Evolutionary conservation across 1,140 invertebrate genomes (phyloP).

Genomic region (Drosophila nannoptera): DNA sequence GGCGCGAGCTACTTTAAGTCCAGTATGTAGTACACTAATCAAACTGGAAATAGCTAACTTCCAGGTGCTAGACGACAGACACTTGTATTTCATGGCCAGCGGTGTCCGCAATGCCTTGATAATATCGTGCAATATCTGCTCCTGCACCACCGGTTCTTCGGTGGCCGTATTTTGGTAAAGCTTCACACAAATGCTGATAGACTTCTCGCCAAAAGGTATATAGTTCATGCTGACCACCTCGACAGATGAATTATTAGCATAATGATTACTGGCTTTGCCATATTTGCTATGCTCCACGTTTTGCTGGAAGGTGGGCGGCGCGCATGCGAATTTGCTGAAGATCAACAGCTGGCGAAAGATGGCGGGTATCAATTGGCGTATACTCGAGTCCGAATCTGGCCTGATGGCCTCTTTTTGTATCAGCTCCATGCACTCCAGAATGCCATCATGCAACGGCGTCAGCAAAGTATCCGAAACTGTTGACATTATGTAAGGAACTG

Average conservation of each 20-base stretch:
- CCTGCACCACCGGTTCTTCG: slow-evolving; percentile 86
- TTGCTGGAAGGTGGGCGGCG: slow-evolving; percentile 83
- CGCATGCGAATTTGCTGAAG: slow-evolving; percentile 87
- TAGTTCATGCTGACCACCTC: slow-evolving; percentile 93
- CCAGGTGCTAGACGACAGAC: slow-evolving; percentile 91
- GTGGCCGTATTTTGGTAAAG: slow-evolving; percentile 90
- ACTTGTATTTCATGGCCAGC: slow-evolving; percentile 90
- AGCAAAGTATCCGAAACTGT: slow-evolving; percentile 86
- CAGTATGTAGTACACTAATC: slow-evolving; percentile 88
- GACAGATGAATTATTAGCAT: slow-evolving; percentile 79
- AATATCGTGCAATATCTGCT: slow-evolving; percentile 87
- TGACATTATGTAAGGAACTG: slow-evolving; percentile 88
- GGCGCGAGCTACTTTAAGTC: slow-evolving; percentile 91
- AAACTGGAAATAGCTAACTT: slow-evolving; percentile 90
- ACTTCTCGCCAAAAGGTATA: slow-evolving; percentile 92
- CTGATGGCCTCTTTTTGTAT: slow-evolving; percentile 89
- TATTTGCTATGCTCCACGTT: slow-evolving; percentile 79
- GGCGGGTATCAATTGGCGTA: slow-evolving; percentile 86
- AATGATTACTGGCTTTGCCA: slow-evolving; percentile 62
- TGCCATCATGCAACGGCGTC: slow-evolving; percentile 90
- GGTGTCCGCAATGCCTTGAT: slow-evolving; percentile 86
- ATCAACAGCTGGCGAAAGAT: slow-evolving; percentile 89
- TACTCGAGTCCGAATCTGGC: slow-evolving; percentile 81
- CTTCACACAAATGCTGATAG: slow-evolving; percentile 88
- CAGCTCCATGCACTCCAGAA: slow-evolving; percentile 89